Base-by-base conservation (phyloP, 2,113 vertebrate genomes). In the Protobothrops mucrosquamatus region DNA sequence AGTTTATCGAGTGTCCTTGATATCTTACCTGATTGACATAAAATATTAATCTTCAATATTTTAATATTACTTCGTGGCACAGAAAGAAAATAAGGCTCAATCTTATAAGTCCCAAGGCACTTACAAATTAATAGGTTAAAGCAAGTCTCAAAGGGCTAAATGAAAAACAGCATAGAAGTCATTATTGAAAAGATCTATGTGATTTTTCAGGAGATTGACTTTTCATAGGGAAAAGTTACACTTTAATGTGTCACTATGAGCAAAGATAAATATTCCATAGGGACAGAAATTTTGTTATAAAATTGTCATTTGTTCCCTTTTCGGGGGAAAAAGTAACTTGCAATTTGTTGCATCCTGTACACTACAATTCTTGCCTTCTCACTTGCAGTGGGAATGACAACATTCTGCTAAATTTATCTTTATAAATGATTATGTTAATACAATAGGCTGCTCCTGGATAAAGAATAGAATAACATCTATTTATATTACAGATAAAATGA, bases 271-370 rank as follows among this genome's bases (percentile, higher is more conserved):
- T 39, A 81, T 81, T 81, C 34, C 34, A 22, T 43, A 39, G 34
- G 74, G 18, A 43, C 22, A 22, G 34, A 43, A 1, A 81, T 81
- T 43, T 81, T 81, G 69, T 81, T 43, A 39, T 39, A 81, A 81
- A 81, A 81, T 81, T 39, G 74, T 81, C 34, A 81, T 43, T 43
- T 81, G 18, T 3, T 81, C 74, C 6, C 69, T 81, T 39, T 81
- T 20, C 0, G 18, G 2, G 0, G 0, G 2, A 1, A 9, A 22
- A 3, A 22, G 34, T 6, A 81, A 81, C 18, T 39, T 39, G 15
- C 74, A 81, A 39, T 81, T 81, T 39, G 74, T 74, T 74, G 29
- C n/a, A 74, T n/a, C n/a, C 7, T 34, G n/a, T 74, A 20, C 0
- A 20, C n/a, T 39, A 74, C 69, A 81, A 43, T 39, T 81, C 34